These are phyloP conservation scores for Drosophila differens DNA, from an alignment of 2,888 invertebrate genomes.

Conservation along the genomic window DNA sequence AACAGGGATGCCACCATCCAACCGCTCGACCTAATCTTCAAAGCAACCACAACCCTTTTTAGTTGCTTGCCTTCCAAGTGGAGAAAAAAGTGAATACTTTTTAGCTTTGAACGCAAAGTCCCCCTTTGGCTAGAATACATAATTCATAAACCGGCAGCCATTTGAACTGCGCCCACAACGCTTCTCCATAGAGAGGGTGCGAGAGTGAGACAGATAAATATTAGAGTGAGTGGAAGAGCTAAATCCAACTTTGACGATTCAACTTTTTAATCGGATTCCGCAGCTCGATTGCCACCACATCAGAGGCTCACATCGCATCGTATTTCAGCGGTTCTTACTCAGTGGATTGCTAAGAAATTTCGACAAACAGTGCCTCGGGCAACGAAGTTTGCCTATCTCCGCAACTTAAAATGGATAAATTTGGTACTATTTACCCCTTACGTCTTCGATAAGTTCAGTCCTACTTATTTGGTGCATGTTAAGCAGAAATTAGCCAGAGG, in stretches of 20 bases:
- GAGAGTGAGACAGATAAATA: constrained; percentile 4
- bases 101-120: constrained; percentile 72
- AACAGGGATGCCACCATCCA: neutral
- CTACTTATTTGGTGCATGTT: constrained; percentile 6
- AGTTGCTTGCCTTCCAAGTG: constrained; percentile 30
- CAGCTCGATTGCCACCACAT: constrained; percentile 66
- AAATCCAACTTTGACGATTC: constrained; percentile 70
- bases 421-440: constrained; percentile 17
- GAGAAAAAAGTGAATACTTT: constrained; percentile 60
- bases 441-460: neutral
- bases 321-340: constrained; percentile 15
- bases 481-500: constrained; percentile 12
- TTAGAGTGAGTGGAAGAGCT: constrained; percentile 10
- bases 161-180: constrained; percentile 52
- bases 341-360: constrained; percentile 47
- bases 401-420: constrained; percentile 53
- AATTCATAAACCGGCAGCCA: constrained; percentile 72
- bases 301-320: constrained; percentile 33
- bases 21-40: constrained; percentile 57
- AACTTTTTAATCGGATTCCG: constrained; percentile 79
- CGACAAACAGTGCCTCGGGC: constrained; percentile 51
- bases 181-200: constrained; percentile 1
- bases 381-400: constrained; percentile 49
- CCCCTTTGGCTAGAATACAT: constrained; percentile 72
- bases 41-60: constrained; percentile 73